A percentile compares a stretch with the other conserved stretches of the same genome.
Conservation (phyloP, 2,888 invertebrate genomes). For the Drosophila setosimentum region DNA sequence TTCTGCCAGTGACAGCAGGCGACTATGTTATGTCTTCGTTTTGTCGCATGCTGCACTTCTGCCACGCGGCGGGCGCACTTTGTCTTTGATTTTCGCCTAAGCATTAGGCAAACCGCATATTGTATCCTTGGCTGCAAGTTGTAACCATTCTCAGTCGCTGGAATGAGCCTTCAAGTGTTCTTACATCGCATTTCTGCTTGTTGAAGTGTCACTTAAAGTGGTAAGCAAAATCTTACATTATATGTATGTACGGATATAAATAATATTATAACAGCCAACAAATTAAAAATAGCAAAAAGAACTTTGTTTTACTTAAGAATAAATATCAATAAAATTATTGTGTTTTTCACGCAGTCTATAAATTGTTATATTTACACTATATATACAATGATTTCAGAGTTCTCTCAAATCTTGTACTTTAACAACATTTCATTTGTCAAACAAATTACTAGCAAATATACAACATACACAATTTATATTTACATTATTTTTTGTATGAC, state of each 20-base stretch:
- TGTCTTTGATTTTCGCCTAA: slow-evolving; percentile 74
- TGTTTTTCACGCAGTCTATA: not conserved
- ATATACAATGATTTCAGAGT: not conserved
- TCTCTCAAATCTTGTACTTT: not conserved
- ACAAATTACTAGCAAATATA: no score
- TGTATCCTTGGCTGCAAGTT: not conserved
- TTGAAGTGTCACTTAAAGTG: slow-evolving; percentile 17
- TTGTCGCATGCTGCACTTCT: slow-evolving; percentile 71
- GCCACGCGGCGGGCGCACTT: slow-evolving; percentile 59
- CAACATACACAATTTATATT: not conserved
- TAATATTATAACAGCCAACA: not conserved
- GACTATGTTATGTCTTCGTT: slow-evolving; percentile 53
- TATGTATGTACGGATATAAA: no score
- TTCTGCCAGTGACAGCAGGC: slow-evolving; percentile 63
- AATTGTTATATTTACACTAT: no score
- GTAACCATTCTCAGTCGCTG: not conserved
- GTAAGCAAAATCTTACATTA: no score
- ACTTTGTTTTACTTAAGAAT: not conserved
- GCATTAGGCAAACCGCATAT: slow-evolving; percentile 54
- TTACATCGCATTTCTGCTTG: slow-evolving; percentile 18
- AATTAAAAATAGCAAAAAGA: not conserved
- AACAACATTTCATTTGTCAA: not conserved
- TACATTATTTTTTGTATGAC: not conserved
- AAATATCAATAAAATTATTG: not conserved
- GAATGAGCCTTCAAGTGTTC: slow-evolving; percentile 21